Evolutionary conservation across 2,888 invertebrate species (phyloP), one percentile per base, ranked within the genome.

Genomic region (Vanessa cardui): DNA sequence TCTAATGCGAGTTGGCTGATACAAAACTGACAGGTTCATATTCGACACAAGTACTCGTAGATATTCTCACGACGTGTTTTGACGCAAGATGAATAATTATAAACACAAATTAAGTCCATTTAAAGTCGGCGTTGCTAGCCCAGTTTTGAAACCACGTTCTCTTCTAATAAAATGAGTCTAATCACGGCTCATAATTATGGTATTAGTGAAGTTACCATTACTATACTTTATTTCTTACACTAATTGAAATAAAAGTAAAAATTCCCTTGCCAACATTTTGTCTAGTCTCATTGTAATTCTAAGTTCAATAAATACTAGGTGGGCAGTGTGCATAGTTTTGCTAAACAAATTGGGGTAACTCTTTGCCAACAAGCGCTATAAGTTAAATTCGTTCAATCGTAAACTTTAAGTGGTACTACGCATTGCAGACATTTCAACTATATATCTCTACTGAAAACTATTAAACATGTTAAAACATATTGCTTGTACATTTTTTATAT

Each of bases 371-470:
- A 64, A 44, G 46, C 49, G 61, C 66, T 61, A 71, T 71, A 64
- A 58, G 69, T 71, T 69, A 61, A 54, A 58, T 46, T 69, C 69
- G 52, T 50, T 64, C 66, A 64, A 59, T 64, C 69, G 71, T 66
- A 69, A 71, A 71, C 71, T 71, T 66, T 66, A 71, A 71, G 69
- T 69, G 66, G 58, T 58, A 20, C 39, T 62, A 65, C 68, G 68
- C 70, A 71, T 68, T 71, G 68, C 66, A 71, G 68, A 70, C 58
- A 65, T 68, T 70, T 69, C 62, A 49, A 72, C 62, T 64, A 66
- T 71, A 69, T 63, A 68, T 70, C 62, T 60, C n/a, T 66, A 68
- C 58, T 68, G 20, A 50, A 58, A 67, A 59, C 59, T 45, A 26
- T 50, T 44, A 7, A 20, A 12, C 12, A 21, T 64, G 49, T 63